A percentile compares a stretch with the other conserved stretches of the same genome.
Conservation (phyloP, 2,888 invertebrate species). For the Aquatica leii region DNA sequence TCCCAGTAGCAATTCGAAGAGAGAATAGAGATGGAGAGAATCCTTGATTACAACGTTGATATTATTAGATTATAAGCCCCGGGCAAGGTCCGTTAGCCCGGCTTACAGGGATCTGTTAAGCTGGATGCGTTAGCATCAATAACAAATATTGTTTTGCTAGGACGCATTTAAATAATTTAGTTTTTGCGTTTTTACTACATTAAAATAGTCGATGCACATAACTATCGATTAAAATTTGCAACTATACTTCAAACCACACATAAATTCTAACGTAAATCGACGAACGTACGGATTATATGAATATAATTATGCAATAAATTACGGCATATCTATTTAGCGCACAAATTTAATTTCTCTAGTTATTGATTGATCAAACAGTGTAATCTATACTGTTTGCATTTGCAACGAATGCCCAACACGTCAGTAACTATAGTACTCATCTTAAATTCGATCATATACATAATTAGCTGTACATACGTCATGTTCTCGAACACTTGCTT, state of each 20-base stretch:
- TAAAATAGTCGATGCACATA: neutral
- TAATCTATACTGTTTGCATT: too few relatives aligned
- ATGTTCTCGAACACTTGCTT: too few relatives aligned
- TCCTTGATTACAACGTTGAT: constrained; percentile 55
- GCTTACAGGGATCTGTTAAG: constrained; percentile 38
- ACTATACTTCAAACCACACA: constrained; percentile 2
- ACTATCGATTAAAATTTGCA: neutral
- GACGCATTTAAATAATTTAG: constrained; percentile 34
- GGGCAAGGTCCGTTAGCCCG: constrained; percentile 40
- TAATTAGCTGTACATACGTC: too few relatives aligned
- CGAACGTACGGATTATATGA: constrained; percentile 6
- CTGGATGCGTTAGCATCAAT: constrained; percentile 38
- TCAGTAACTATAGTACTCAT: too few relatives aligned
- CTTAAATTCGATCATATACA: too few relatives aligned
- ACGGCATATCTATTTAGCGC: neutral
- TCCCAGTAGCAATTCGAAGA: constrained; percentile 44
- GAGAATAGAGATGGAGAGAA: constrained; percentile 45
- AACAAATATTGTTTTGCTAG: constrained; percentile 39
- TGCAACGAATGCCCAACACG: too few relatives aligned
- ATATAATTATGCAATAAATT: neutral
- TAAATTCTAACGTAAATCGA: constrained; percentile 7
- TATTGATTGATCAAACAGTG: too few relatives aligned
- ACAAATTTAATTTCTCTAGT: neutral
- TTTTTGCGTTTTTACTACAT: constrained; percentile 16
- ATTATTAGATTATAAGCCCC: constrained; percentile 56